Base-by-base conservation (phyloP, 2,113 vertebrate species). In the Salvelinus fontinalis region DNA sequence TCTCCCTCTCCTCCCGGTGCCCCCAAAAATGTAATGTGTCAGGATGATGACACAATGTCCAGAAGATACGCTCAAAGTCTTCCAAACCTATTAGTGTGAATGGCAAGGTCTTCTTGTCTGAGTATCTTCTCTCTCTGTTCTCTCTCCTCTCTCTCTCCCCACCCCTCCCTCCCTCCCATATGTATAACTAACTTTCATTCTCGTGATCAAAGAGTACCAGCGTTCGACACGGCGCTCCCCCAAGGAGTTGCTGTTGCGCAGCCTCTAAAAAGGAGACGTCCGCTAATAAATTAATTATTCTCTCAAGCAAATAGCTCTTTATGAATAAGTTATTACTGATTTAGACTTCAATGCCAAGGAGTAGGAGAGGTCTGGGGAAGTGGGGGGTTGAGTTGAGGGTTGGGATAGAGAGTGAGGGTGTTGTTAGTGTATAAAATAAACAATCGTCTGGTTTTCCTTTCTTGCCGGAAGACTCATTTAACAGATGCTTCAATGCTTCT, bases 281-380 rank as follows among this genome's bases (percentile, higher is more conserved):
- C 81, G 83, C 82, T 84, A 92, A 68, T 11, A 70, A 92, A 91
- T 90, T 89, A 91, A 92, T 90, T 85, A 91, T 90, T 87, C 93
- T 94, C 92, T 91, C 86, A 91, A 88, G 66, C 84, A 93, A 91
- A 85, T 92, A 83, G 84, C 88, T 92, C 79, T 67, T 59, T 86
- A 90, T 93, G 90, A 93, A 90, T 93, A 94, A 93, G 90, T 92
- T 92, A 90, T 93, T 84, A 84, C 68, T 83, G 80, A 91, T 90
- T 89, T 90, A 86, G 90, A 90, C 86, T 86, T 89, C 60, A 81
- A 82, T 89, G 79, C 83, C 79, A 79, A 70, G 79, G 84, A 83
- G 88, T 83, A 82, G n/a, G n/a, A 69, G 51, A 68, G 75, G 67
- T 71, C 72, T 74, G 76, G 69, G 81, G 73, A 74, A 79, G 80